Evolutionary conservation across 2,888 invertebrate species (phyloP).

Genomic region (Cinara cedri): DNA sequence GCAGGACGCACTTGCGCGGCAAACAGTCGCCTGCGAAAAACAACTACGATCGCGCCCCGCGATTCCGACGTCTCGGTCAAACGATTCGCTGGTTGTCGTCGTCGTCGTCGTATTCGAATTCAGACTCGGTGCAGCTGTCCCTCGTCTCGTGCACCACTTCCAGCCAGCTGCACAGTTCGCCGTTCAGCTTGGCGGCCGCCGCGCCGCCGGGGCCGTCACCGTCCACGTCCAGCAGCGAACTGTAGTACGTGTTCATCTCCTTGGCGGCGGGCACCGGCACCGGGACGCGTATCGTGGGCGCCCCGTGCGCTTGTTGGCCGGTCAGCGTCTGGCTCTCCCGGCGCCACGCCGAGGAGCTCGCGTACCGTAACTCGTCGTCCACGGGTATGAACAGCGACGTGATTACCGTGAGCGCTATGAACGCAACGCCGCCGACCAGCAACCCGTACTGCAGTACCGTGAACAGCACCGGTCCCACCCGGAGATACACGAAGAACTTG

Average conservation of each 20-base stretch:
- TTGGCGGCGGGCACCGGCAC: slow-evolving; percentile 59
- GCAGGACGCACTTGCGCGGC: too few relatives aligned
- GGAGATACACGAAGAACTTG: slow-evolving; percentile 76
- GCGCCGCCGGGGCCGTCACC: neutral
- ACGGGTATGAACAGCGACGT: slow-evolving; percentile 60
- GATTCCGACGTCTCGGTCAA: neutral
- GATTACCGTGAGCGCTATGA: slow-evolving; percentile 64
- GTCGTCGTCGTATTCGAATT: slow-evolving; percentile 16
- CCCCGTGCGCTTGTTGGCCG: neutral
- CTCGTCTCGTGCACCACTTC: slow-evolving; percentile 39
- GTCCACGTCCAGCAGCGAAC: slow-evolving; percentile 61
- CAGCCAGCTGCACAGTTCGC: slow-evolving; percentile 38
- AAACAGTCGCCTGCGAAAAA: neutral
- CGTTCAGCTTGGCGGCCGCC: slow-evolving; percentile 22
- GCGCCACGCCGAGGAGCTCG: slow-evolving; percentile 34
- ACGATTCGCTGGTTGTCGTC: neutral
- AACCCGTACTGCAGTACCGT: slow-evolving; percentile 66
- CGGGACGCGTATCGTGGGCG: slow-evolving; percentile 31
- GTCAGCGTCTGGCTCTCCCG: slow-evolving; percentile 54
- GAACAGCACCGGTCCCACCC: slow-evolving; percentile 73
- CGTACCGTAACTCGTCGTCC: slow-evolving; percentile 49
- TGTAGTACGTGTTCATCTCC: slow-evolving; percentile 64
- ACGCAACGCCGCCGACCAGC: slow-evolving; percentile 66
- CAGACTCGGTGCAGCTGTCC: slow-evolving; percentile 28
- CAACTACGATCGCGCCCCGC: neutral